Conservation (phyloP, 2,888 invertebrate species). For the Andrena bicolor region DNA sequence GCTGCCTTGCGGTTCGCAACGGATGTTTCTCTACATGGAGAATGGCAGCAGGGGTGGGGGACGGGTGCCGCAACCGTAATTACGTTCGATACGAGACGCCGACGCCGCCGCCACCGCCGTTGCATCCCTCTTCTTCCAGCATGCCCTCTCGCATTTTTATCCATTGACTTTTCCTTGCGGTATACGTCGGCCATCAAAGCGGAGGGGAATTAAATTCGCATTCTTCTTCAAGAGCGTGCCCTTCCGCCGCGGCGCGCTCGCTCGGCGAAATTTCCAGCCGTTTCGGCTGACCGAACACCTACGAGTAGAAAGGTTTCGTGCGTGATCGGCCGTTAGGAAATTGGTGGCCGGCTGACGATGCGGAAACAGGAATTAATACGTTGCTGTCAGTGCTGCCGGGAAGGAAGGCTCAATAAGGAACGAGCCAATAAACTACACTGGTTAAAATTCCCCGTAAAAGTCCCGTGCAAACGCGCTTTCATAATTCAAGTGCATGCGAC, state of each 20-base stretch:
- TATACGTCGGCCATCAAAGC: neutral
- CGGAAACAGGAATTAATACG: slow-evolving; percentile 65
- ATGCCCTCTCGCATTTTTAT: slow-evolving; percentile 8
- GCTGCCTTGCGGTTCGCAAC: slow-evolving; percentile 38
- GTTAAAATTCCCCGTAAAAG: slow-evolving; percentile 72
- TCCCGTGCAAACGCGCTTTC: slow-evolving; percentile 71
- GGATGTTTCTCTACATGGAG: slow-evolving; percentile 33
- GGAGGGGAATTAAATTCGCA: slow-evolving; percentile 43
- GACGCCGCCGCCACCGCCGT: neutral
- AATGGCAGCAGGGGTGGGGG: slow-evolving; percentile 12
- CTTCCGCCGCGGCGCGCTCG: neutral
- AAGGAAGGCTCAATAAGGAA: slow-evolving; percentile 64
- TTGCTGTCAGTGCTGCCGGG: slow-evolving; percentile 40
- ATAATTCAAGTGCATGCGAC: slow-evolving; percentile 68
- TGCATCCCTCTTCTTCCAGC: neutral
- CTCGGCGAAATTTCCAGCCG: slow-evolving; percentile 27
- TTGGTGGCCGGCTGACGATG: slow-evolving; percentile 58
- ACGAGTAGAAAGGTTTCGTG: slow-evolving; percentile 6
- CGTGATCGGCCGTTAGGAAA: slow-evolving; percentile 51
- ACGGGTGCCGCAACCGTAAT: slow-evolving; percentile 29
- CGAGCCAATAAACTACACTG: slow-evolving; percentile 70
- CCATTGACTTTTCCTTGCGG: slow-evolving; percentile 18
- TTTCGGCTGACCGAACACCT: slow-evolving; percentile 48
- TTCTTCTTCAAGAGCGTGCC: slow-evolving; percentile 20
- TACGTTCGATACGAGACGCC: slow-evolving; percentile 32